These are phyloP conservation scores for Eupithecia dodoneata DNA, from an alignment of 2,888 invertebrate species.

Conservation along the genomic window DNA sequence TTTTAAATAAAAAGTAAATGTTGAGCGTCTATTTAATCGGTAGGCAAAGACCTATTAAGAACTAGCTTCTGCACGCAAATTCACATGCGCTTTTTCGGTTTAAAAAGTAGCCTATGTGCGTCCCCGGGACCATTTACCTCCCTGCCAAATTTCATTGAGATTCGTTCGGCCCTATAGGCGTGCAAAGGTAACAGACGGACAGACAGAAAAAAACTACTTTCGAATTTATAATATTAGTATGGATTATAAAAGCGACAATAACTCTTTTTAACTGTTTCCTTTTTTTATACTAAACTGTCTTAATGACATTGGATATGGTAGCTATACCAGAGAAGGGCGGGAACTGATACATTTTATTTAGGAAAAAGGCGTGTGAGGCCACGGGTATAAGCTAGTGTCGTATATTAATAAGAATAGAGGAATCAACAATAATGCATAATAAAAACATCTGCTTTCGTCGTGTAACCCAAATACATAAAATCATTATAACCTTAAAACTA, in stretches of 20 bases:
- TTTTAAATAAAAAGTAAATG: neutral
- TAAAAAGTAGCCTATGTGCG: no score
- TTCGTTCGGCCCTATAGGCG: no score
- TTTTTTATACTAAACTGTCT: neutral
- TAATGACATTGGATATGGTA: neutral
- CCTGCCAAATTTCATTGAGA: no score
- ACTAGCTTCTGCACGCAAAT: no score
- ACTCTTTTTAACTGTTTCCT: neutral
- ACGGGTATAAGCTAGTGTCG: neutral
- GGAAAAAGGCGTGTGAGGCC: neutral
- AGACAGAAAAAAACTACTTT: no score
- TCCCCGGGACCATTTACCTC: no score
- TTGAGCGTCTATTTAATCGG: neutral
- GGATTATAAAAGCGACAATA: no score
- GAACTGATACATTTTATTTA: neutral
- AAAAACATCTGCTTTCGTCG: constrained; percentile 14
- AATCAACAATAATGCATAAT: constrained; percentile 2
- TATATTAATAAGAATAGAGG: neutral
- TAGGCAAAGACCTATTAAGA: neutral
- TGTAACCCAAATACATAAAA: constrained; percentile 38
- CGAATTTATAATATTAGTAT: no score
- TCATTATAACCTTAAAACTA: constrained; percentile 17
- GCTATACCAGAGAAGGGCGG: neutral
- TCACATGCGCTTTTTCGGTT: no score
- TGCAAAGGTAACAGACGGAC: no score